A percentile compares a stretch with the other conserved stretches of the same genome.
phyloP scores from a whole-genome alignment of 2,113 vertebrate species.

The Burhinus bistriatus region DNA sequence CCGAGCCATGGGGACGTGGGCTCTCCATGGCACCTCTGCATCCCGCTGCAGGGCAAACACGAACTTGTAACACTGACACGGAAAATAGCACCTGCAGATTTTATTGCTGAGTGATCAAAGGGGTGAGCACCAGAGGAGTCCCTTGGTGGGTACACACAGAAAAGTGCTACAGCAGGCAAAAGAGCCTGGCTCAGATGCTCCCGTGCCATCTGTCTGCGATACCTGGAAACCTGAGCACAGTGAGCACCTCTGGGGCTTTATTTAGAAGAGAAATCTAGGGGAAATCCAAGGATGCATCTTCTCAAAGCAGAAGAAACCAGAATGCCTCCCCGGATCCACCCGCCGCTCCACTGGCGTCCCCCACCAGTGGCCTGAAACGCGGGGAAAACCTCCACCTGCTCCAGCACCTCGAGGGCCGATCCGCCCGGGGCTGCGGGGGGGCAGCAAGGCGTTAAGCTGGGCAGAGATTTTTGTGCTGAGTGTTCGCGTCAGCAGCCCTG shows the following conservation, averaged over 20 bases:
- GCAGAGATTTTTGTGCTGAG: background rate
- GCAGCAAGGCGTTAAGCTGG: background rate
- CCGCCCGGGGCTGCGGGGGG: background rate
- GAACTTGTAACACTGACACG: background rate
- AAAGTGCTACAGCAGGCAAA: background rate
- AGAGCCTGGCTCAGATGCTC: background rate
- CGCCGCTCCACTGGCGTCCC: background rate
- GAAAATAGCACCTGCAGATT: background rate
- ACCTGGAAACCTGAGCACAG: background rate
- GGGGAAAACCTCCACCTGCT: background rate
- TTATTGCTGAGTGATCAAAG: too few species aligned
- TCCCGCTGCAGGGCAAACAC: accelerated
- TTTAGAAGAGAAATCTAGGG: background rate
- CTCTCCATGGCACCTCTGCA: background rate
- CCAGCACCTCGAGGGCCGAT: accelerated
- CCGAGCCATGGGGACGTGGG: accelerated
- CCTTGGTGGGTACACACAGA: too few species aligned
- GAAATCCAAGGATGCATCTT: background rate
- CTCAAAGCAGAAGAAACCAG: constrained; percentile 24
- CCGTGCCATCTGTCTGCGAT: background rate
- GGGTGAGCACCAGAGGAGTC: background rate
- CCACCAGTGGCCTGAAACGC: background rate
- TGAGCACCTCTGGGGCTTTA: background rate
- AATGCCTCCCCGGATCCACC: background rate
- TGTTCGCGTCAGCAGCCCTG: background rate